These are phyloP conservation scores for Clarias macrocephalus DNA, from an alignment of 2,113 vertebrate genomes.

Conservation along the genomic window DNA sequence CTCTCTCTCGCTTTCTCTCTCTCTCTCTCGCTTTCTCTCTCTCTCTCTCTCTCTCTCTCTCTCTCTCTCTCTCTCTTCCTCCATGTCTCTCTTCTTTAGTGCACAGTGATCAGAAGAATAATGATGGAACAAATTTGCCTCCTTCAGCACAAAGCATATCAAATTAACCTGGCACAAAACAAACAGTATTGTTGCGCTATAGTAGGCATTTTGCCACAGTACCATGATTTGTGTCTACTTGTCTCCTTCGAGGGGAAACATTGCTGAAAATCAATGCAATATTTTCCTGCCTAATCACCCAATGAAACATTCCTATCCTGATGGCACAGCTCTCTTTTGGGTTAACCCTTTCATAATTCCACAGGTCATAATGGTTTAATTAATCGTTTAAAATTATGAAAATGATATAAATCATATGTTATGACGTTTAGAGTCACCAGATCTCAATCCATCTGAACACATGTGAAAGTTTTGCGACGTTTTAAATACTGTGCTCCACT, in stretches of 20 bases:
- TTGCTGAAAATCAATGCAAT: conserved; percentile 55
- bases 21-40: conserved; percentile 24
- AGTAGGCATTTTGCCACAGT: not conserved
- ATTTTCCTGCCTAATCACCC: not conserved
- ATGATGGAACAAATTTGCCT: conserved; percentile 47
- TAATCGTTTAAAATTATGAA: not conserved
- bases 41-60: not conserved
- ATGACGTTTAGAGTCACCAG: not conserved
- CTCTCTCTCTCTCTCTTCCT: not conserved
- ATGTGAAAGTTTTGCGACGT: not conserved
- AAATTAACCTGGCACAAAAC: conserved; percentile 52
- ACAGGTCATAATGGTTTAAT: not conserved
- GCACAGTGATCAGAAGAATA: conserved; percentile 47
- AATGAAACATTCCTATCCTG: not conserved
- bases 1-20: not conserved
- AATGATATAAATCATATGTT: not conserved
- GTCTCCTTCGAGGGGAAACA: conserved; percentile 47
- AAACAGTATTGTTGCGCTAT: conserved; percentile 22
- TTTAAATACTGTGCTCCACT: not conserved
- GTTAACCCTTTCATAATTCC: not conserved
- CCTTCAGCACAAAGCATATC: conserved; percentile 49
- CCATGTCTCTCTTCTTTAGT: conserved; percentile 48
- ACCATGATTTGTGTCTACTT: not conserved
- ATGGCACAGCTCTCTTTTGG: not conserved
- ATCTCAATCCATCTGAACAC: not conserved